A percentile compares a stretch with the other conserved stretches of the same genome.
Conservation (phyloP, 2,113 vertebrate genomes). For the Pomatostomus ruficeps region DNA sequence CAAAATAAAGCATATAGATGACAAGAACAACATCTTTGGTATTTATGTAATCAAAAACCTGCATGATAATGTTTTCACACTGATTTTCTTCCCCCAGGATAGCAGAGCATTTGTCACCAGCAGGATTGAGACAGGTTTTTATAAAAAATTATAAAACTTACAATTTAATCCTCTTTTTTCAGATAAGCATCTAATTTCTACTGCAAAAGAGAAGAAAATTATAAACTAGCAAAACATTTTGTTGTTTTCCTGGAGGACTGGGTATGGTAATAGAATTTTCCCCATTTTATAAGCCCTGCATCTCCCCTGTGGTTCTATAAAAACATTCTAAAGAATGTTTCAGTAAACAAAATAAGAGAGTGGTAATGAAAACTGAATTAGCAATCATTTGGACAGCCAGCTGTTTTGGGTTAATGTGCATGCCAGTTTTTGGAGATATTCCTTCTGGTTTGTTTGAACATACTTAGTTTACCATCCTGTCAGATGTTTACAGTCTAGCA, state of each 20-base stretch:
- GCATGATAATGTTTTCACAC: background rate
- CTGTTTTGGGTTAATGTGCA: background rate
- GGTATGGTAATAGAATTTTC: background rate
- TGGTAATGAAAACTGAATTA: background rate
- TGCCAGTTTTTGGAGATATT: background rate
- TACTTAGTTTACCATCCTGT: background rate
- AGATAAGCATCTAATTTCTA: background rate
- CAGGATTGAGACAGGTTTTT: background rate
- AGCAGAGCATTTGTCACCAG: background rate
- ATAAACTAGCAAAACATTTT: background rate
- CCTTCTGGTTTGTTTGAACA: background rate
- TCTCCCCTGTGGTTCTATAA: background rate
- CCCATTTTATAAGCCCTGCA: background rate
- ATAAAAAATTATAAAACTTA: background rate
- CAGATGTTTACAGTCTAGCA: background rate
- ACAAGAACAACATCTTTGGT: background rate
- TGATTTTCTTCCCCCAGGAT: background rate
- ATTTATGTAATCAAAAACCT: background rate
- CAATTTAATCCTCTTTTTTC: background rate
- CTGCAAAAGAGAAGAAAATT: background rate
- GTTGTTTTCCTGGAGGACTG: background rate
- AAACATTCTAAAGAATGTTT: background rate
- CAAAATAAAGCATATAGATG: background rate
- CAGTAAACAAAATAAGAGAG: background rate
- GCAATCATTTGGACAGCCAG: background rate